These are phyloP conservation scores for Heteractis magnifica DNA, from an alignment of 92 coral and sea anemone genomes.

Conservation along the genomic window DNA sequence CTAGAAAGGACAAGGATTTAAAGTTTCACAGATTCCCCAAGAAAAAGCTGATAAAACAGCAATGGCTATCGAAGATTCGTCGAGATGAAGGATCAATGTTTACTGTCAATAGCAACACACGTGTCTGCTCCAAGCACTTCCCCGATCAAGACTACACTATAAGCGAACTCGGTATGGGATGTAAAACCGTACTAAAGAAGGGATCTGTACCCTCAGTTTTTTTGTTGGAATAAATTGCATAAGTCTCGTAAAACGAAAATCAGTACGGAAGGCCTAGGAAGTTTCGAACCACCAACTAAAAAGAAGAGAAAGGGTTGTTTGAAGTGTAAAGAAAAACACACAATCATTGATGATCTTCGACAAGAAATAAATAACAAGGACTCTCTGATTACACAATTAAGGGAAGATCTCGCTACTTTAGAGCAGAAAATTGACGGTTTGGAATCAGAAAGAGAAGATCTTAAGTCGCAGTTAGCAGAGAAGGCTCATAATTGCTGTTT, in stretches of 20 bases:
- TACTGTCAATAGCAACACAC: slow-evolving; percentile 25
- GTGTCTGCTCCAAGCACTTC: slow-evolving; percentile 40
- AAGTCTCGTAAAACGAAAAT: slow-evolving; percentile 27
- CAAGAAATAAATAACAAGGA: slow-evolving; percentile 7
- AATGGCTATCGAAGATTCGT: slow-evolving; percentile 31
- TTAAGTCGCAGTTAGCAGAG: too few relatives aligned
- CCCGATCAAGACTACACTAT: slow-evolving; percentile 40
- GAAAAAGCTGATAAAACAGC: slow-evolving; percentile 24
- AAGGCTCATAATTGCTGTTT: too few relatives aligned
- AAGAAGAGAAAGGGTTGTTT: slow-evolving; percentile 31
- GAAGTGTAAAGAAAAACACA: slow-evolving; percentile 37
- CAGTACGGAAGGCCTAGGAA: slow-evolving; percentile 33
- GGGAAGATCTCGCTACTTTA: slow-evolving; percentile 20
- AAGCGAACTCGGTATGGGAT: slow-evolving; percentile 47
- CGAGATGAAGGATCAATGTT: slow-evolving; percentile 32
- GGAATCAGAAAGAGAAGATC: too few relatives aligned
- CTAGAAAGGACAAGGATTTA: slow-evolving; percentile 35
- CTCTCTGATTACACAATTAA: slow-evolving; percentile 33
- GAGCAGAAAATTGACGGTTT: slow-evolving; percentile 25
- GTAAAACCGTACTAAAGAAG: slow-evolving; percentile 31
- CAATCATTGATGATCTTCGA: slow-evolving; percentile 22
- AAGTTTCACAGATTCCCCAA: slow-evolving; percentile 41
- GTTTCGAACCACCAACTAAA: not conserved
- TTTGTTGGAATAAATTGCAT: slow-evolving; percentile 1
- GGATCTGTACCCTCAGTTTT: slow-evolving; percentile 22